Percentiles rank a stretch among this genome's conserved stretches.
These are phyloP conservation scores for Hemibagrus guttatus DNA, from an alignment of 2,797 vertebrate species.

Conservation along the genomic window DNA sequence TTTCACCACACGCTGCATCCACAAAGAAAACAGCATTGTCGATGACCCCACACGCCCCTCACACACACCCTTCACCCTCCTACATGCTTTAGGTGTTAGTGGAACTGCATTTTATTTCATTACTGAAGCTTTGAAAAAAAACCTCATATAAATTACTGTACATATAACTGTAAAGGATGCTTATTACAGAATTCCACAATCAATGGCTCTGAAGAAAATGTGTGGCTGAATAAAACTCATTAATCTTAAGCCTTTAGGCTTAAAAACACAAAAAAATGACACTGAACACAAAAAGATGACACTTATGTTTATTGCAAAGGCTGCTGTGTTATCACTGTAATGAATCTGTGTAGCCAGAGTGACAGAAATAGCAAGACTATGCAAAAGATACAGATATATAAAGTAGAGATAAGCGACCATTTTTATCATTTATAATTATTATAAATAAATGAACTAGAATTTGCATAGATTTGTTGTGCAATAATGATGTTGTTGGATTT, in stretches of 20 bases:
- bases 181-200: slow-evolving; percentile 7
- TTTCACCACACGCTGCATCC: too few species aligned
- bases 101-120: neutral
- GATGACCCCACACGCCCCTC: too few species aligned
- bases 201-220: neutral
- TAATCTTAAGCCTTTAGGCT: slow-evolving; percentile 2
- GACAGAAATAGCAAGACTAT: neutral
- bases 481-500: neutral
- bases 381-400: neutral
- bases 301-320: neutral
- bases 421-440: neutral
- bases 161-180: neutral
- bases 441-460: neutral
- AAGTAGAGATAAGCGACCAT: neutral
- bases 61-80: too few species aligned
- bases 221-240: slow-evolving; percentile 1
- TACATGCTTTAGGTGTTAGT: too few species aligned
- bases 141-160: neutral
- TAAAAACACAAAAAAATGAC: neutral
- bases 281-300: neutral
- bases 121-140: neutral
- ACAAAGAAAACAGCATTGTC: too few species aligned
- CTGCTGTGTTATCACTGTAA: neutral
- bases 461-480: neutral
- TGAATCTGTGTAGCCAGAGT: neutral